These are phyloP conservation scores for Sapayoa aenigma DNA, from an alignment of 2,113 vertebrate species.

Conservation along the genomic window DNA sequence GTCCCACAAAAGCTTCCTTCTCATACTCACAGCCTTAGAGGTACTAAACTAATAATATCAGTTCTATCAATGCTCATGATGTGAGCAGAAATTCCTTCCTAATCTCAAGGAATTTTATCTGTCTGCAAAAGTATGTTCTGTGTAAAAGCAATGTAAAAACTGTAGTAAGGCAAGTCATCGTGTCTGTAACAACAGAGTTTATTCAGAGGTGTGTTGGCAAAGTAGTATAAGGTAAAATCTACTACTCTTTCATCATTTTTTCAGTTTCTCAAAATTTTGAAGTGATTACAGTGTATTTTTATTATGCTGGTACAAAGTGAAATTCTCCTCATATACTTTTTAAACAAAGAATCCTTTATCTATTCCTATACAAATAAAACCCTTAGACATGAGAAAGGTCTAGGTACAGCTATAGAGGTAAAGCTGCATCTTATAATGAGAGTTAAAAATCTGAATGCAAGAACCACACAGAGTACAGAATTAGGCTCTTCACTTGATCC, in stretches of 20 bases:
- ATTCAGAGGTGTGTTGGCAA: neutral
- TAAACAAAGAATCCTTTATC: neutral
- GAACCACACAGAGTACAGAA: neutral
- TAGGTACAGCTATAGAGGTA: neutral
- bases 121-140: neutral
- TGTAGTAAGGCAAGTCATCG: neutral
- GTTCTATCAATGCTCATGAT: neutral
- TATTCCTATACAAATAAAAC: neutral
- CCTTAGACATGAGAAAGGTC: neutral
- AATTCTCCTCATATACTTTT: neutral
- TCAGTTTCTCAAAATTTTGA: neutral
- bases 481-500: neutral
- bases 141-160: neutral
- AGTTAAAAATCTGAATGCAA: neutral
- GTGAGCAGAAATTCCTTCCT: neutral
- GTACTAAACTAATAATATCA: neutral
- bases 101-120: neutral
- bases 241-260: neutral
- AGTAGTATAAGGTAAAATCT: neutral
- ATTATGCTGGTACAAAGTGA: neutral
- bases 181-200: neutral
- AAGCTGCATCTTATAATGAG: neutral
- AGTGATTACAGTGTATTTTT: neutral
- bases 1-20: neutral
- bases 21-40: neutral